Percentiles rank a stretch among this genome's conserved stretches.
Conservation (phyloP, 2,888 invertebrate species). For the Athrips mouffetella region DNA sequence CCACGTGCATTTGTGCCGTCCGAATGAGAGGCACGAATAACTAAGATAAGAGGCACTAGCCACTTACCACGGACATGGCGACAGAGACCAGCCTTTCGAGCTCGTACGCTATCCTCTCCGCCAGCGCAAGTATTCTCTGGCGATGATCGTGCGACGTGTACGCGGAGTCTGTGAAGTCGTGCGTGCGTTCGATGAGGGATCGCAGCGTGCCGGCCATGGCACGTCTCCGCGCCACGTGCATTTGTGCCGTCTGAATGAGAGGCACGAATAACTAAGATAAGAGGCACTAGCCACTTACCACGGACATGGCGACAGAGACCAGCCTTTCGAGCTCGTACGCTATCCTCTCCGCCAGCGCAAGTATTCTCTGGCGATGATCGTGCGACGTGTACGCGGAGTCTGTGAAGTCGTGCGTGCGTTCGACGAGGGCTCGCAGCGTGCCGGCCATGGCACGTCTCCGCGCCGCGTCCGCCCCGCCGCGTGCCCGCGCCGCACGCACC, state of each 20-base stretch:
- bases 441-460: conserved; percentile 88
- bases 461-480: conserved; percentile 82
- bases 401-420: conserved; percentile 98
- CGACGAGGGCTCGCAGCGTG: conserved; percentile 93
- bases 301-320: conserved; percentile 88
- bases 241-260: conserved; percentile 80
- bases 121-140: conserved; percentile 93
- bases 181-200: conserved; percentile 94
- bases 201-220: conserved; percentile 92
- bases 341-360: conserved; percentile 92
- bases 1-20: no score
- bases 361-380: conserved; percentile 96
- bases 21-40: no score
- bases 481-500: conserved; percentile 87
- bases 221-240: conserved; percentile 81
- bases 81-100: conserved; percentile 92
- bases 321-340: conserved; percentile 95
- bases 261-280: conserved; percentile 30
- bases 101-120: conserved; percentile 94
- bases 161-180: conserved; percentile 99
- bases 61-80: conserved; percentile 87
- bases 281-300: conserved; percentile 84
- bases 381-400: conserved; percentile 99
- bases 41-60: no score
- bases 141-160: conserved; percentile 98